Conservation (phyloP, 2,797 vertebrate species). For the Calcarius lapponicus region DNA sequence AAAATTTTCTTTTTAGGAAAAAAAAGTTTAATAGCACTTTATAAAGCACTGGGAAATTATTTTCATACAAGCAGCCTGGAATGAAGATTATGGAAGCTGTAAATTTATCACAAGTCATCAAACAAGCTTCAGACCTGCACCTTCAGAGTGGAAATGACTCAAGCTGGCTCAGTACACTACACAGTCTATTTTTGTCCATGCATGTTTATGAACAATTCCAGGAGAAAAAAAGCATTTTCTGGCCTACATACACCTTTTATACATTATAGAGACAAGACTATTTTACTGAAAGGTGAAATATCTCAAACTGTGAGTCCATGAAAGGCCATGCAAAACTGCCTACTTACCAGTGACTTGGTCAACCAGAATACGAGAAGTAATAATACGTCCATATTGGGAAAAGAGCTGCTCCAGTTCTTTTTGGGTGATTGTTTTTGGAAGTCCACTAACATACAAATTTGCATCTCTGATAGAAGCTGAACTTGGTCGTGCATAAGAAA, state of each 20-base stretch:
- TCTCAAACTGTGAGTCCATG: not conserved
- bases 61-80: constrained; percentile 69
- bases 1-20: constrained; percentile 32
- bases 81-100: constrained; percentile 78
- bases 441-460: constrained; percentile 96
- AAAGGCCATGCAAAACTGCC: not conserved
- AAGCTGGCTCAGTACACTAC: constrained; percentile 68
- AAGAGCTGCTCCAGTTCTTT: constrained; percentile 97
- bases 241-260: constrained; percentile 74
- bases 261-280: constrained; percentile 63
- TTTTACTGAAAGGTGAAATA: constrained; percentile 12
- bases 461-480: constrained; percentile 98
- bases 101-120: constrained; percentile 82
- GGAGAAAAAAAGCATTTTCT: constrained; percentile 82
- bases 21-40: constrained; percentile 73
- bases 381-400: constrained; percentile 96
- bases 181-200: constrained; percentile 79
- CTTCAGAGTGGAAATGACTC: constrained; percentile 78
- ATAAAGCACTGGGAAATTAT: constrained; percentile 52
- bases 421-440: constrained; percentile 97
- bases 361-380: constrained; percentile 97
- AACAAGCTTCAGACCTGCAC: constrained; percentile 79
- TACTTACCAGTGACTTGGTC: constrained; percentile 97
- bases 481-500: constrained; percentile 96
- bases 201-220: constrained; percentile 84